These are phyloP conservation scores for Scaptomyza pallida DNA, from an alignment of 1,140 invertebrate genomes.

Conservation along the genomic window DNA sequence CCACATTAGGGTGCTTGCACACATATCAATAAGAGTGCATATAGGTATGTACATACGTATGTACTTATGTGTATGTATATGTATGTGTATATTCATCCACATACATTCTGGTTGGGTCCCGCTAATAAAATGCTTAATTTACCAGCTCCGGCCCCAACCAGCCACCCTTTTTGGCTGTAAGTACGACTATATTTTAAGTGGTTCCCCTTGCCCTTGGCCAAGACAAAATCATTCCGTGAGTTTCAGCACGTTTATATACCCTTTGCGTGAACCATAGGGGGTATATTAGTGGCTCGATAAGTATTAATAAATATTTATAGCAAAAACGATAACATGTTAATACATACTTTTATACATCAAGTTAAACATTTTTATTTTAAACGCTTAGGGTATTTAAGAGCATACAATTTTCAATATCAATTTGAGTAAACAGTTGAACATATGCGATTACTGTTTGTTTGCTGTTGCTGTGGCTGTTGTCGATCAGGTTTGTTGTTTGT, in stretches of 20 bases:
- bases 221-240: conserved; percentile 15
- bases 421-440: conserved; percentile 4
- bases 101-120: conserved; percentile 49
- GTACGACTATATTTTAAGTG: conserved; percentile 13
- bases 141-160: conserved; percentile 36
- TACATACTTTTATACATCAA: too few relatives aligned
- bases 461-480: conserved; percentile 20
- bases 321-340: too few relatives aligned
- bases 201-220: conserved; percentile 21
- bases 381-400: background rate
- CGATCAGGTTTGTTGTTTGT: conserved; percentile 47
- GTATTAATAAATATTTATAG: too few relatives aligned
- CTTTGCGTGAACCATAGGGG: background rate
- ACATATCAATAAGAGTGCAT: conserved; percentile 20
- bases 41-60: background rate
- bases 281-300: conserved; percentile 18
- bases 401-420: background rate
- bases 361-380: background rate
- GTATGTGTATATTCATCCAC: conserved; percentile 19
- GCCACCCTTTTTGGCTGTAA: background rate
- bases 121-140: conserved; percentile 79
- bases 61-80: background rate
- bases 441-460: conserved; percentile 24
- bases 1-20: conserved; percentile 33
- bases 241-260: conserved; percentile 17